Percentiles rank a stretch among this genome's conserved stretches.
Conservation (phyloP, 2,888 invertebrate genomes). For the Isoperla grammatica region DNA sequence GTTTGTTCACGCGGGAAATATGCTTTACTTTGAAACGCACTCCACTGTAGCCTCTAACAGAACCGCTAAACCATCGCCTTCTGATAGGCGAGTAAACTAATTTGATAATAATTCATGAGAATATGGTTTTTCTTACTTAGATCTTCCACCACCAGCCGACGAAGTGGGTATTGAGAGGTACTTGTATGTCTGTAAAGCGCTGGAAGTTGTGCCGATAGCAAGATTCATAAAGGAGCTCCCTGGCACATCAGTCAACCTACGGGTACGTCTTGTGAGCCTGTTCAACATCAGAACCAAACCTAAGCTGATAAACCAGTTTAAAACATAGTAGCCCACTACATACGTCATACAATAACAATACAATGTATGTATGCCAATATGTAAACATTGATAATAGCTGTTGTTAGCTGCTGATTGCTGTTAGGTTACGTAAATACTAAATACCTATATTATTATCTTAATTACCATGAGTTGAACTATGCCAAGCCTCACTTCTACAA, state of each 20-base stretch:
- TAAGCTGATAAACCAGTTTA: not conserved
- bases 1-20: not conserved
- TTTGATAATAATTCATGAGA: no score
- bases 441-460: no score
- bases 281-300: no score
- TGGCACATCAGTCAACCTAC: slow-evolving; percentile 39
- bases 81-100: no score
- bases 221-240: slow-evolving; percentile 39
- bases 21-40: no score
- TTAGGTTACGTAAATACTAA: no score
- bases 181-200: slow-evolving; percentile 40
- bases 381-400: not conserved
- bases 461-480: no score
- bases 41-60: no score
- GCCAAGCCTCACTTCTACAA: no score
- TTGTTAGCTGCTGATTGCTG: no score
- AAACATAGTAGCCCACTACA: not conserved
- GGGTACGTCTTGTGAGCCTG: slow-evolving; percentile 35
- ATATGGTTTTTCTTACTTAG: no score
- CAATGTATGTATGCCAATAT: not conserved
- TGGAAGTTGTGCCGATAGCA: slow-evolving; percentile 41
- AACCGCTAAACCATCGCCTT: no score
- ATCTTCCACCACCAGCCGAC: slow-evolving; percentile 36
- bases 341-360: not conserved
- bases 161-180: slow-evolving; percentile 41